Evolutionary conservation across 2,797 vertebrate species (phyloP).

Genomic region (Natrix natrix): DNA sequence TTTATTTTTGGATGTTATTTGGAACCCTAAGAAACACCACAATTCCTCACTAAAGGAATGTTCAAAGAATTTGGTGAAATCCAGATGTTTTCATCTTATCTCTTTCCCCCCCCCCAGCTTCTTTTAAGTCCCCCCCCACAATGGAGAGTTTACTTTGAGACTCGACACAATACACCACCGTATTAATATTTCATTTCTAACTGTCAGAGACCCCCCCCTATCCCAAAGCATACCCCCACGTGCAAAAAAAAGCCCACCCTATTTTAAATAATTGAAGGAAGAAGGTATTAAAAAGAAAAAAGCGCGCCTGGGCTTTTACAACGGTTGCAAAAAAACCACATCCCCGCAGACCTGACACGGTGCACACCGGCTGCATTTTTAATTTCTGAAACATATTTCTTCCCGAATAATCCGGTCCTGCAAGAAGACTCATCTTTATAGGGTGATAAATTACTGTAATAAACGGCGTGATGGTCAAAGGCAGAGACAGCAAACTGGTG

Average conservation of each 20-base stretch:
- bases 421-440: slow-evolving; percentile 86
- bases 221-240: slow-evolving; percentile 67
- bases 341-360: slow-evolving; percentile 82
- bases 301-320: slow-evolving; percentile 83
- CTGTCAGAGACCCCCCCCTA: slow-evolving; percentile 80
- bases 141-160: slow-evolving; percentile 86
- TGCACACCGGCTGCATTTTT: slow-evolving; percentile 85
- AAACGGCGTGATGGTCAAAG: slow-evolving; percentile 81
- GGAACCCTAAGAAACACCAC: no score
- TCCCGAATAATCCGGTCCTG: slow-evolving; percentile 86
- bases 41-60: neutral
- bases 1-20: no score
- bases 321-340: slow-evolving; percentile 79
- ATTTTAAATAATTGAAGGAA: slow-evolving; percentile 90
- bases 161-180: slow-evolving; percentile 76
- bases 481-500: slow-evolving; percentile 68
- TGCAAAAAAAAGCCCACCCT: slow-evolving; percentile 78
- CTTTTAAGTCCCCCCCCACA: slow-evolving; percentile 83
- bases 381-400: slow-evolving; percentile 96
- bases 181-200: slow-evolving; percentile 97
- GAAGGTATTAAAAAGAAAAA: slow-evolving; percentile 77
- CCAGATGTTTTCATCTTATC: neutral
- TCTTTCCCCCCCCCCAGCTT: slow-evolving; percentile 4
- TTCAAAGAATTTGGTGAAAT: neutral
- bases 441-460: slow-evolving; percentile 99